A percentile compares a stretch with the other conserved stretches of the same genome.
phyloP scores from a whole-genome alignment of 2,113 vertebrate genomes.

The Eupsittula cactorum region DNA sequence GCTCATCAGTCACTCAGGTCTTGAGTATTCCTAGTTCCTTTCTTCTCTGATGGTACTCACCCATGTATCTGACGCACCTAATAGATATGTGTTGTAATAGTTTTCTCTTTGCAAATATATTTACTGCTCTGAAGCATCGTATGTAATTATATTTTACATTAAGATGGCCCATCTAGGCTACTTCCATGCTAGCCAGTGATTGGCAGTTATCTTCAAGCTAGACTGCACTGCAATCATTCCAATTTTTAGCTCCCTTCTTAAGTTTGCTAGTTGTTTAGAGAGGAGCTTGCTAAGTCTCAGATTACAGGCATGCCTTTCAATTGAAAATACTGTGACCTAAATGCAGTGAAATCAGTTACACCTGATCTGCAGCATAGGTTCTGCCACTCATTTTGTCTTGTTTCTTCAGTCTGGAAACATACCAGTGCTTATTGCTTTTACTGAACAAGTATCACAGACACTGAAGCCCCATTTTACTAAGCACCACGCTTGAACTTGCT shows the following conservation, averaged over 20 bases:
- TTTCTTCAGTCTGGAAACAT: neutral
- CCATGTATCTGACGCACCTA: neutral
- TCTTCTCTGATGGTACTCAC: neutral
- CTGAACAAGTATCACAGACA: neutral
- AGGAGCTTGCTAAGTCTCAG: neutral
- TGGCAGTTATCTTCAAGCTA: neutral
- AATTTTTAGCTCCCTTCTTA: neutral
- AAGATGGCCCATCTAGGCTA: neutral
- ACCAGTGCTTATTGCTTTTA: rapidly evolving
- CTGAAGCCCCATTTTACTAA: neutral
- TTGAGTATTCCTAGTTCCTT: neutral
- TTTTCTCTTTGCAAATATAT: neutral
- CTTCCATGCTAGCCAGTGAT: neutral
- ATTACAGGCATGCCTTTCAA: neutral
- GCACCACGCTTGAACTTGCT: neutral
- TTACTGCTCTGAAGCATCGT: neutral
- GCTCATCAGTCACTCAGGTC: neutral
- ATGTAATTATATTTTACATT: neutral
- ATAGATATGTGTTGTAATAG: rapidly evolving
- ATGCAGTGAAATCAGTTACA: neutral
- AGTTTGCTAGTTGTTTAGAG: neutral
- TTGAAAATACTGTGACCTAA: neutral
- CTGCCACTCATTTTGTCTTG: neutral
- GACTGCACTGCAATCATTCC: neutral
- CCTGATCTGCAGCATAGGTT: neutral